A percentile compares a stretch with the other conserved stretches of the same genome.
Conservation (phyloP, 2,113 vertebrate species). For the Scatophagus argus region DNA sequence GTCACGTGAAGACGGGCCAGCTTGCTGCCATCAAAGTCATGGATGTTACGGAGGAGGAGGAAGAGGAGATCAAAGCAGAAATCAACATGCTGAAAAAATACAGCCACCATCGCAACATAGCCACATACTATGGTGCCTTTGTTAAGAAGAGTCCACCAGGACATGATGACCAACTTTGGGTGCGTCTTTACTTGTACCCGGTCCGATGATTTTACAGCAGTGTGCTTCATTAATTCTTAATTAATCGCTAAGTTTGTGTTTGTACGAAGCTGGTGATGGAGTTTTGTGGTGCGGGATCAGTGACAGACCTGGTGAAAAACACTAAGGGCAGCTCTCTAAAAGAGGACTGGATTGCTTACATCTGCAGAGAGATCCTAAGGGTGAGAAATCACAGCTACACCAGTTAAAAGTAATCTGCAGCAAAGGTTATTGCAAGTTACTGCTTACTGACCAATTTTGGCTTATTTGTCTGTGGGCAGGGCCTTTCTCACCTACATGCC, state of each 20-base stretch:
- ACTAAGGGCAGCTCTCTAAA: conserved; percentile 93
- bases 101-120: conserved; percentile 94
- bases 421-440: not conserved
- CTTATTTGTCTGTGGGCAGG: conserved; percentile 78
- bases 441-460: not conserved
- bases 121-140: conserved; percentile 95
- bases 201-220: not conserved
- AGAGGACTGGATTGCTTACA: conserved; percentile 94
- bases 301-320: conserved; percentile 94
- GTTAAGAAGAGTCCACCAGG: conserved; percentile 95
- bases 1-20: conserved; percentile 94
- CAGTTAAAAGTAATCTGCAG: not conserved
- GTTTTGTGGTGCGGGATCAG: conserved; percentile 94
- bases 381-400: conserved; percentile 71
- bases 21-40: conserved; percentile 96
- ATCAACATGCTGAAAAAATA: conserved; percentile 98
- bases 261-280: conserved; percentile 91
- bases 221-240: not conserved
- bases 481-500: conserved; percentile 92
- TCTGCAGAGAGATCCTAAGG: conserved; percentile 93
- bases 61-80: conserved; percentile 95
- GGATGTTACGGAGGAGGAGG: conserved; percentile 95
- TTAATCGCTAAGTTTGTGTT: not conserved
- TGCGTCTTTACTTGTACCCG: conserved; percentile 63
- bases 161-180: conserved; percentile 95